These are phyloP conservation scores for Leptodirus hochenwartii DNA, from an alignment of 2,888 invertebrate species.

Conservation along the genomic window DNA sequence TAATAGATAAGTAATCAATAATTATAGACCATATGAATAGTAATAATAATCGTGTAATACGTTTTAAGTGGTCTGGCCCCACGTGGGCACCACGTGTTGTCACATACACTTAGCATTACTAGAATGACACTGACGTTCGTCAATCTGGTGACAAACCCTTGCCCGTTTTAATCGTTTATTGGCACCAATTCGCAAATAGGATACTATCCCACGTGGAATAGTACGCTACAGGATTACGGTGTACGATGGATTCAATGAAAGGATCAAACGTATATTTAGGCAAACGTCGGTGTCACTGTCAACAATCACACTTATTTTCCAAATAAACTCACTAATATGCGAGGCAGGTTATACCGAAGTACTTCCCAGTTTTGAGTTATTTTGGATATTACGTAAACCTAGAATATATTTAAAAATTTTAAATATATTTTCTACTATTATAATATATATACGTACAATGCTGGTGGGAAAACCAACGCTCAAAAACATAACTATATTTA, in stretches of 20 bases:
- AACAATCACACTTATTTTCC: slow-evolving; percentile 59
- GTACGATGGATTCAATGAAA: too few species aligned
- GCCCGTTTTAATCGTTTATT: too few species aligned
- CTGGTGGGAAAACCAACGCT: slow-evolving; percentile 27
- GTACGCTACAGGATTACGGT: too few species aligned
- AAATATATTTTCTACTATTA: slow-evolving; percentile 28
- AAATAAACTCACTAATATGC: slow-evolving; percentile 60
- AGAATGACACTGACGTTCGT: slow-evolving; percentile 15
- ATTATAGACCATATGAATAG: slow-evolving; percentile 32
- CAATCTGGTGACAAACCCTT: too few species aligned
- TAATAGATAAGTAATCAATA: too few species aligned
- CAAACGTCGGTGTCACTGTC: too few species aligned
- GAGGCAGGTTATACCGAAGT: slow-evolving; percentile 42
- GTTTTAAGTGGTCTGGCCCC: slow-evolving; percentile 23
- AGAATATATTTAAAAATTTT: slow-evolving; percentile 29
- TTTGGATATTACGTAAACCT: slow-evolving; percentile 33
- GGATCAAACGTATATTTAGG: too few species aligned
- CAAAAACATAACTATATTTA: slow-evolving; percentile 29
- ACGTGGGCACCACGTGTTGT: slow-evolving; percentile 21
- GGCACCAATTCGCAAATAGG: too few species aligned
- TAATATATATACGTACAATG: slow-evolving; percentile 29
- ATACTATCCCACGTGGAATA: too few species aligned
- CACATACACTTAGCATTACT: slow-evolving; percentile 30
- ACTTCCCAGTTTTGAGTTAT: slow-evolving; percentile 33
- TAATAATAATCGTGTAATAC: slow-evolving; percentile 33